Conservation (phyloP, 1,140 invertebrate species). For the Drosophila equinoxialis region DNA sequence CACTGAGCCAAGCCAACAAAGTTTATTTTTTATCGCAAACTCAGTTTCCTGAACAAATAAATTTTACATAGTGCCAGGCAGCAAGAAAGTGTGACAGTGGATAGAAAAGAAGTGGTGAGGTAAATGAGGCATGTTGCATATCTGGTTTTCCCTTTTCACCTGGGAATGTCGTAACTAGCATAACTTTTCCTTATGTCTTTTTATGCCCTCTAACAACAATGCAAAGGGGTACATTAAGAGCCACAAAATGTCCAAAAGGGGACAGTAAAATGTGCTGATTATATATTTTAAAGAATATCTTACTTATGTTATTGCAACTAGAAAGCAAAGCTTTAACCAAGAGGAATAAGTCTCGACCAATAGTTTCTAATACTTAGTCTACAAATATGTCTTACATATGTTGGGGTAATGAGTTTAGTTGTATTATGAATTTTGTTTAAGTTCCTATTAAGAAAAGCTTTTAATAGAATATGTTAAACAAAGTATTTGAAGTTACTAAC, state of each 20-base stretch:
- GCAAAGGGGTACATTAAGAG: background rate
- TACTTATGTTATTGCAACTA: no score
- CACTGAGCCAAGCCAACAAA: conserved; percentile 9
- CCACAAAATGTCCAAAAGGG: background rate
- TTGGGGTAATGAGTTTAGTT: no score
- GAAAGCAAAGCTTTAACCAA: no score
- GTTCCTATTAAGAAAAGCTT: background rate
- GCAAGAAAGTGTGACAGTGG: conserved; percentile 3
- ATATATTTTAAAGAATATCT: no score
- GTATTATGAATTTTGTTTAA: no score
- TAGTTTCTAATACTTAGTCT: no score
- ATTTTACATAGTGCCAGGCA: background rate
- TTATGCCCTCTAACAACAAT: background rate
- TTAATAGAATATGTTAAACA: background rate
- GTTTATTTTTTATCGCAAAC: conserved; percentile 10
- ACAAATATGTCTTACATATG: no score
- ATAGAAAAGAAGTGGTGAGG: background rate
- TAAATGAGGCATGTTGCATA: conserved; percentile 5
- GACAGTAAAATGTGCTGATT: background rate
- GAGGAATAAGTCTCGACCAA: no score
- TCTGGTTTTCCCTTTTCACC: conserved; percentile 35
- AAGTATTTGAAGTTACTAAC: background rate
- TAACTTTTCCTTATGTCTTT: conserved; percentile 8
- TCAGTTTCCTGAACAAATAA: conserved; percentile 12
- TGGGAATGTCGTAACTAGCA: conserved; percentile 18